These are phyloP conservation scores for Drosophila neutralis DNA, from an alignment of 2,888 invertebrate species.

Conservation along the genomic window DNA sequence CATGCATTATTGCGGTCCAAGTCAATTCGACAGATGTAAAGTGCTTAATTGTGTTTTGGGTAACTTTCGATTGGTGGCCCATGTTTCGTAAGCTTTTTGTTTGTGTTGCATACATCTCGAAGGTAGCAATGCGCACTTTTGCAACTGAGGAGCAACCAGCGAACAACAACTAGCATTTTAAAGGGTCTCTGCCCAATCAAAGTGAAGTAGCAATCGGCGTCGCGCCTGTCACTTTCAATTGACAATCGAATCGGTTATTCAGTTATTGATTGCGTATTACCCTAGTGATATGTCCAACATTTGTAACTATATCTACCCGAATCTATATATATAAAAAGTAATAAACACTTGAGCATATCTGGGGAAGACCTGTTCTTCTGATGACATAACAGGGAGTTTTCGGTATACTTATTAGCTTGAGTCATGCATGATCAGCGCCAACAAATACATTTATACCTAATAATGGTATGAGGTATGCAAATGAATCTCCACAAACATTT, in stretches of 20 bases:
- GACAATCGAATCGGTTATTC: slow-evolving; percentile 45
- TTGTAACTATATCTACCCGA: not conserved
- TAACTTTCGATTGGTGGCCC: slow-evolving; percentile 8
- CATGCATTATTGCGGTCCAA: slow-evolving; percentile 55
- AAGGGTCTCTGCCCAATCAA: slow-evolving; percentile 21
- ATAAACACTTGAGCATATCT: not conserved
- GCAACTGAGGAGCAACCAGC: not conserved
- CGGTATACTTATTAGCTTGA: not conserved
- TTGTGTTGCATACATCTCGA: not conserved
- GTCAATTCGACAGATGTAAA: slow-evolving; percentile 51
- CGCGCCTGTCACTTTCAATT: slow-evolving; percentile 51
- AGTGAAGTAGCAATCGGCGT: slow-evolving; percentile 38
- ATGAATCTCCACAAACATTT: not conserved
- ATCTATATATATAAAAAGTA: not conserved
- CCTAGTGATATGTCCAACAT: not conserved
- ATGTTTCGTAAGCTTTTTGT: not conserved
- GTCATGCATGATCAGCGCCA: not conserved
- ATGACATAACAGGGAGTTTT: not conserved
- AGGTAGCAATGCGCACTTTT: slow-evolving; percentile 5
- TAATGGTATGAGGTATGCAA: not conserved
- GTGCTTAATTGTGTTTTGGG: slow-evolving; percentile 36
- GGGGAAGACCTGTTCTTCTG: not conserved
- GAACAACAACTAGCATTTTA: not conserved
- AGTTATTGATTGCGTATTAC: slow-evolving; percentile 1
- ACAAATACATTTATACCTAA: not conserved